Evolutionary conservation across 2,113 vertebrate species (phyloP).

Genomic region (Camelus bactrianus): DNA sequence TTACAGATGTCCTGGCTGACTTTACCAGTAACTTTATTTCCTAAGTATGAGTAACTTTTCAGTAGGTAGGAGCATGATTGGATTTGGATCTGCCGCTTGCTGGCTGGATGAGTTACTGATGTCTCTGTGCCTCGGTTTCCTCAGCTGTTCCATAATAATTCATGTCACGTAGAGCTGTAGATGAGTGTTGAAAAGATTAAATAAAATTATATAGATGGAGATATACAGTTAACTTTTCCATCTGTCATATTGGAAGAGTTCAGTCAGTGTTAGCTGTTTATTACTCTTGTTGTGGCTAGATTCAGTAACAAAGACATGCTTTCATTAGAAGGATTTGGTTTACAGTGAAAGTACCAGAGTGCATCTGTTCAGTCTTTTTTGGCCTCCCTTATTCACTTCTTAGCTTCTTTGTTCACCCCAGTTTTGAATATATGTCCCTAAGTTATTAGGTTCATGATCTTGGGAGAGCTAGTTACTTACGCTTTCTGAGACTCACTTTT

Average conservation of each 20-base stretch:
- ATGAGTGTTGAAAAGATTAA: background rate
- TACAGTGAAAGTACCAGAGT: background rate
- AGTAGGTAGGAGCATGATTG: background rate
- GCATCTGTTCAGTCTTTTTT: background rate
- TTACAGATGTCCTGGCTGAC: background rate
- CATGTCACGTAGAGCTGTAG: background rate
- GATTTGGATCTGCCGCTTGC: background rate
- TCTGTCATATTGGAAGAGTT: background rate
- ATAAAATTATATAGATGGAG: background rate
- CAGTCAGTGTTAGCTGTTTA: background rate
- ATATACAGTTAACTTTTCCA: background rate
- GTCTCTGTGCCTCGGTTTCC: background rate
- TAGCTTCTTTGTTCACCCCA: background rate
- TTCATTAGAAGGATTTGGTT: background rate
- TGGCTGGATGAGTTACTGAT: background rate
- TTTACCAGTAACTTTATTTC: constrained; percentile 47
- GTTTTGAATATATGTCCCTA: background rate
- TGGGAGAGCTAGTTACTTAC: background rate
- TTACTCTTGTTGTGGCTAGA: background rate
- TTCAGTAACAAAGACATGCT: background rate
- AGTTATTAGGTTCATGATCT: background rate
- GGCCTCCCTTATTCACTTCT: background rate
- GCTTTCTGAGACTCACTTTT: background rate
- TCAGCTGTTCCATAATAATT: constrained; percentile 36
- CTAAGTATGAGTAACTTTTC: background rate